These are phyloP conservation scores for Sarcophilus harrisii DNA, from an alignment of 2,797 vertebrate species.

Conservation along the genomic window DNA sequence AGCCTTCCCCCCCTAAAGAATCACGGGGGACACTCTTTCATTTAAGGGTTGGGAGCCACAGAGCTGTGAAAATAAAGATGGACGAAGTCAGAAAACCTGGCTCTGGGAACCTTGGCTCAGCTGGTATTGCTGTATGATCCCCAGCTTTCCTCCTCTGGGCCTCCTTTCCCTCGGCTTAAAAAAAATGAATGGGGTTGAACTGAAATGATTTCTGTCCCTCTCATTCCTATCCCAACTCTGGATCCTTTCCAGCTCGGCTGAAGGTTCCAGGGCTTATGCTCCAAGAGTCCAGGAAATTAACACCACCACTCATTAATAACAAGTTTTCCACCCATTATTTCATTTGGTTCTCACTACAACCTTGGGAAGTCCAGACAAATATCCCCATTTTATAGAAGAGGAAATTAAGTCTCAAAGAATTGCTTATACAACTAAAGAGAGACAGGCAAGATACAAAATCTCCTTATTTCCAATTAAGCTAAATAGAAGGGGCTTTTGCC, in stretches of 20 bases:
- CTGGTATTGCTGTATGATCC: neutral
- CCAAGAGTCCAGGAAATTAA: neutral
- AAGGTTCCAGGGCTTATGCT: neutral
- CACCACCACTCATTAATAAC: neutral
- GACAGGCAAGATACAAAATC: neutral
- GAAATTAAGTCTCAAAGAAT: neutral
- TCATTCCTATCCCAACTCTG: neutral
- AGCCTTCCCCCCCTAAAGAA: rapidly evolving
- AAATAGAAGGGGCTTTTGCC: neutral
- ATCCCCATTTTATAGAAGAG: neutral
- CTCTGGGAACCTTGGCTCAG: neutral
- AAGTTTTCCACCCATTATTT: neutral
- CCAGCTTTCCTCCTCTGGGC: neutral
- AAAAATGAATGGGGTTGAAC: neutral
- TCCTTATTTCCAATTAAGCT: neutral
- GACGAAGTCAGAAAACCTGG: neutral
- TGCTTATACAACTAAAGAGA: neutral
- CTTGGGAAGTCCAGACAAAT: neutral
- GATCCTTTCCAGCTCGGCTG: neutral
- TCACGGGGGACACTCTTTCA: neutral
- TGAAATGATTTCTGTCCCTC: neutral
- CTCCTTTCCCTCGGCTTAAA: neutral
- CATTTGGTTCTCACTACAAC: neutral
- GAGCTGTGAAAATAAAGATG: neutral
- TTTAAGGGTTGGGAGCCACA: neutral